Evolutionary conservation across 2,113 vertebrate species (phyloP).

Genomic region (Gobius niger): DNA sequence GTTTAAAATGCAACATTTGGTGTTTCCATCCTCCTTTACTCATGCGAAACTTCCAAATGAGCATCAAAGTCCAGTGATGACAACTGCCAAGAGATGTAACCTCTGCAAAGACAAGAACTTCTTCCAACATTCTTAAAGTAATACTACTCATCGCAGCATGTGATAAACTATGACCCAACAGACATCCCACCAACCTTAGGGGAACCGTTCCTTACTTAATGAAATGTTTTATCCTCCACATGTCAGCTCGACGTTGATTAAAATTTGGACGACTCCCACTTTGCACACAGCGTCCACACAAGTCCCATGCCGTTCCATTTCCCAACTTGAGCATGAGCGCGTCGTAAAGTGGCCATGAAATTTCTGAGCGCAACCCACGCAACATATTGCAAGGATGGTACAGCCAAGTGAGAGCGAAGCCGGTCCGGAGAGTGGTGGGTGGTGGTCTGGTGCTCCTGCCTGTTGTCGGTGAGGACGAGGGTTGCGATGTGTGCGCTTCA

Average conservation of each 20-base stretch:
- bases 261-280: conserved; percentile 22
- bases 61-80: no score
- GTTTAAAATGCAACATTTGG: no score
- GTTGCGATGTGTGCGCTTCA: conserved; percentile 24
- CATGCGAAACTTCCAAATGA: no score
- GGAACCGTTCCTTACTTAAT: conserved; percentile 35
- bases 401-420: conserved; percentile 17
- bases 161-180: conserved; percentile 51
- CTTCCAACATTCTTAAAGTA: neutral
- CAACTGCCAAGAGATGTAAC: no score
- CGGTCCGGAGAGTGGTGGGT: conserved; percentile 18
- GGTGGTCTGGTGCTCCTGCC: conserved; percentile 7
- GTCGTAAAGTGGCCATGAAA: conserved; percentile 45
- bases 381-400: conserved; percentile 30
- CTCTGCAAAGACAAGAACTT: no score
- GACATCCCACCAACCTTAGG: conserved; percentile 47
- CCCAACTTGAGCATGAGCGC: conserved; percentile 12
- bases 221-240: conserved; percentile 55
- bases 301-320: conserved; percentile 20
- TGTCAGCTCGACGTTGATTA: conserved; percentile 56
- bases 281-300: conserved; percentile 23
- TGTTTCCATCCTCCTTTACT: no score
- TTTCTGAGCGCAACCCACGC: conserved; percentile 41
- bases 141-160: conserved; percentile 29
- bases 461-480: conserved; percentile 14